Conservation (phyloP, 1,140 invertebrate species). For the Galleria mellonella region DNA sequence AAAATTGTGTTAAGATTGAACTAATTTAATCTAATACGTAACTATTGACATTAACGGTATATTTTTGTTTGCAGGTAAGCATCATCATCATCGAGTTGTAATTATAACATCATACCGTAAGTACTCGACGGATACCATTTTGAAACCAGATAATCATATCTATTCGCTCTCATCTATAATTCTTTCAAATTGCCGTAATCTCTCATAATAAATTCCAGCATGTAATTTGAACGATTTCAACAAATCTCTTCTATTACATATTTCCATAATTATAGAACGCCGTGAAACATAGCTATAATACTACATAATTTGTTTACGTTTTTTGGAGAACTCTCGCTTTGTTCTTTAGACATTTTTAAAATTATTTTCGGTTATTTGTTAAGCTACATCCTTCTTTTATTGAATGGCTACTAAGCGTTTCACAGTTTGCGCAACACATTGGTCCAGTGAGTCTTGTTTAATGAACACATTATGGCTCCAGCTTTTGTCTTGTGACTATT, state of each 20-base stretch:
- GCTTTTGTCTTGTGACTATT: conserved; percentile 20
- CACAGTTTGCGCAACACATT: conserved; percentile 24
- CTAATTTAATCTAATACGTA: too few relatives aligned
- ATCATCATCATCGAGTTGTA: neutral
- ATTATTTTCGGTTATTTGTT: conserved; percentile 7
- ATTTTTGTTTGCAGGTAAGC: conserved; percentile 31
- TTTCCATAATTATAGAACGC: neutral
- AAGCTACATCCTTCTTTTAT: conserved; percentile 13
- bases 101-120: conserved; percentile 7
- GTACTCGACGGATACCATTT: conserved; percentile 5
- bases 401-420: conserved; percentile 24
- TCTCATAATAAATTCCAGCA: neutral
- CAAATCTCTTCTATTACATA: conserved; percentile 2
- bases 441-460: conserved; percentile 21
- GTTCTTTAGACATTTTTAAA: neutral
- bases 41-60: neutral
- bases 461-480: conserved; percentile 20
- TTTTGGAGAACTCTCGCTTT: neutral
- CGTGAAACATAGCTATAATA: neutral
- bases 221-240: conserved; percentile 40
- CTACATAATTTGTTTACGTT: neutral
- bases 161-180: conserved; percentile 3
- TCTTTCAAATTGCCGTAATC: neutral
- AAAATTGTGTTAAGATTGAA: too few relatives aligned
- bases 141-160: neutral